Evolutionary conservation across 2,113 vertebrate genomes (phyloP).

Genomic region (Galeopterus variegatus): DNA sequence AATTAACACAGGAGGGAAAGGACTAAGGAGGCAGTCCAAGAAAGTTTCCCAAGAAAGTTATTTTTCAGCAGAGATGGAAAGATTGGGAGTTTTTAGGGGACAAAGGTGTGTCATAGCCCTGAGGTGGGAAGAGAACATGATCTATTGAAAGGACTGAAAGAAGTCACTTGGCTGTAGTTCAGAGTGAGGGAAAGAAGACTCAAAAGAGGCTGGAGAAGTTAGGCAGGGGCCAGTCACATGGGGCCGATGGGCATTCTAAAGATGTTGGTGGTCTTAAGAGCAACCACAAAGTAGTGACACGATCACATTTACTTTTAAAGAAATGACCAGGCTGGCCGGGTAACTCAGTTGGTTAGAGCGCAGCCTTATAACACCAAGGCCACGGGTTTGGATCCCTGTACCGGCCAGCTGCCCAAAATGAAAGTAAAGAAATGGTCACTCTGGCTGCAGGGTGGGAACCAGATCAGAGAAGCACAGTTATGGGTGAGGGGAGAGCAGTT

Average conservation of each 20-base stretch:
- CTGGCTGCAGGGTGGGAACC: not conserved
- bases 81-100: not conserved
- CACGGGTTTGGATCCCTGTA: too few species aligned
- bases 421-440: not conserved
- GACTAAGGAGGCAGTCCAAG: not conserved
- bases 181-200: not conserved
- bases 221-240: not conserved
- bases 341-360: too few species aligned
- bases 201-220: not conserved
- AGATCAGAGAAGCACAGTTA: not conserved
- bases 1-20: not conserved
- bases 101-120: not conserved
- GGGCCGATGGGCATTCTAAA: not conserved
- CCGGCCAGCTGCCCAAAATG: too few species aligned
- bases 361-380: too few species aligned
- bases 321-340: not conserved
- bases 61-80: not conserved
- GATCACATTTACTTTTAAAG: not conserved
- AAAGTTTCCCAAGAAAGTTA: not conserved
- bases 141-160: not conserved
- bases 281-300: not conserved
- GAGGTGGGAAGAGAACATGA: not conserved
- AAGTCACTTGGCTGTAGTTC: not conserved
- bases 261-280: not conserved
- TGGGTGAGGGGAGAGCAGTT: not conserved